Evolutionary conservation across 1,140 invertebrate genomes (phyloP), one percentile per base, ranked within the genome.

Genomic region (Drosophila funebris): DNA sequence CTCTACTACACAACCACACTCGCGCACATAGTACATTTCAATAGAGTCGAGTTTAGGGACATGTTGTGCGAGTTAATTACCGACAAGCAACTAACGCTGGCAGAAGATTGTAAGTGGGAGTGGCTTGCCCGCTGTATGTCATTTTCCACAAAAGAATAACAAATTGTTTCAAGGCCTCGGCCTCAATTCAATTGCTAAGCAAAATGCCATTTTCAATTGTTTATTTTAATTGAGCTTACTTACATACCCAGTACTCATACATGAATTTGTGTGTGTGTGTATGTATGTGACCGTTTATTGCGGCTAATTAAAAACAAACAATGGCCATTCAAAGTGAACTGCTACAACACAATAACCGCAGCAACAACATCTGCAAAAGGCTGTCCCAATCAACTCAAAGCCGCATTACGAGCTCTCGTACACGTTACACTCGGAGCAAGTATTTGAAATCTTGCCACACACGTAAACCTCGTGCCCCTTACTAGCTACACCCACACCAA

Each of bases 231-330:
- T 87, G 82, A 37, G 46, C 66, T 36, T 53, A 61, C 14, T 50
- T 44, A 61, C 18, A 22, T 31, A 27, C 56, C 1, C 1, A 62
- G n/a, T n/a, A n/a, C n/a, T n/a, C 20, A 61, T 61, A 75, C 57
- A 53, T 70, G 76, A 20, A 24, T 43, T 11, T 43, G 43, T 56
- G 11, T 62, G 22, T 61, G 18, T 58, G 66, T 60, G 67, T 75
- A 67, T 83, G 68, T 77, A 58, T 64, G 69, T 68, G 75, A 76
- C 72, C 76, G 78, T 88, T 88, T 83, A 87, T 88, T 88, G 83
- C 79, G 83, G 83, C 84, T 88, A 88, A 88, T 88, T 88, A 88
- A 88, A 88, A 88, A 73, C 83, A 88, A 88, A 87, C 83, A 87
- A 88, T 88, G 73, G 73, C 69, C 73, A 46, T 48, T 79, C 73